Conservation (phyloP, 35 echinoderm and acorn worm species). For the Apostichopus japonicus region DNA sequence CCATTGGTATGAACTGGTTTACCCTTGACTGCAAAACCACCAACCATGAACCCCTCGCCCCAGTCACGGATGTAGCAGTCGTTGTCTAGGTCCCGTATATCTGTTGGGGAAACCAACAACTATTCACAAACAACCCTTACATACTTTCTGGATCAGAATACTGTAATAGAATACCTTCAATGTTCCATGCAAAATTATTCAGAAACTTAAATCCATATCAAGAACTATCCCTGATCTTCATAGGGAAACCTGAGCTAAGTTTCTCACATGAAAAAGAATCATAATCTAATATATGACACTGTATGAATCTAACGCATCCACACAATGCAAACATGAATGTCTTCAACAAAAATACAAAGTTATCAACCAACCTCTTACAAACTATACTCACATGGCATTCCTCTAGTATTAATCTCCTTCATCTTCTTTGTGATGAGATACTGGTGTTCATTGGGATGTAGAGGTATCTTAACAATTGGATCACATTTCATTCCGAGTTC, state of each 20-base stretch:
- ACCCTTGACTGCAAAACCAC: constrained; percentile 68
- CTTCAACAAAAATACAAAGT: too few species aligned
- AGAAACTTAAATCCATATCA: too few species aligned
- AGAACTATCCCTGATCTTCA: too few species aligned
- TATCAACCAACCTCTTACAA: too few species aligned
- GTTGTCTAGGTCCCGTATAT: constrained; percentile 75
- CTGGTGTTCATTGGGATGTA: constrained; percentile 75
- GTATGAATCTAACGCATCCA: too few species aligned
- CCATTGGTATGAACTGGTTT: constrained; percentile 76
- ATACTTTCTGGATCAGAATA: neutral
- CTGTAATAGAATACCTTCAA: too few species aligned
- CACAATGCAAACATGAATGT: too few species aligned
- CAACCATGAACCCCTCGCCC: constrained; percentile 76
- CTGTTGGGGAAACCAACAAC: constrained; percentile 8
- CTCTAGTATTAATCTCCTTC: constrained; percentile 43
- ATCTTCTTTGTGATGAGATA: constrained; percentile 84
- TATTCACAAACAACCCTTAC: neutral
- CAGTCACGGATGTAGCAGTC: constrained; percentile 72
- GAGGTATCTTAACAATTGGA: constrained; percentile 70
- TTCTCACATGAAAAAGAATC: too few species aligned
- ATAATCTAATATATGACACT: too few species aligned
- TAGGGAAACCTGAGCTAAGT: too few species aligned
- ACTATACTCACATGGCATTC: constrained; percentile 76
- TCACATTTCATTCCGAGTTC: constrained; percentile 75
- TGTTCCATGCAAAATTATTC: too few species aligned